These are phyloP conservation scores for Halcyon malimbica DNA, from an alignment of 2,113 vertebrate genomes.

Conservation along the genomic window DNA sequence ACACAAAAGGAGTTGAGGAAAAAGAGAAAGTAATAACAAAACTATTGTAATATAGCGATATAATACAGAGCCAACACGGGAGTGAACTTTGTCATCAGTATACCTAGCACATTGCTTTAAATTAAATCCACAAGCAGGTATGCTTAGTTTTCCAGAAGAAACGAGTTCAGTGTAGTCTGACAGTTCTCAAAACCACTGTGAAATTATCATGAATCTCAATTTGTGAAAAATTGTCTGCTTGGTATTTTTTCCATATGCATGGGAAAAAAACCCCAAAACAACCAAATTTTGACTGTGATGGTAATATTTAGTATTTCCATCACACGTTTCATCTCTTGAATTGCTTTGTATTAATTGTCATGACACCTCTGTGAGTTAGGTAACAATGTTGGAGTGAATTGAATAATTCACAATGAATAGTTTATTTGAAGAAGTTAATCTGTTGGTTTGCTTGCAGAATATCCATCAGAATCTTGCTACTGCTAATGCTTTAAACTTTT, in stretches of 20 bases:
- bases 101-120: not conserved
- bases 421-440: not conserved
- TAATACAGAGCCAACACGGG: not conserved
- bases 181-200: not conserved
- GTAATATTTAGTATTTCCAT: not conserved
- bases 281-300: no score
- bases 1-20: not conserved
- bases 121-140: not conserved
- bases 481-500: not conserved
- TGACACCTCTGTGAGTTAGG: not conserved
- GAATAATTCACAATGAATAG: slow-evolving; percentile 29
- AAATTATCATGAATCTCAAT: not conserved
- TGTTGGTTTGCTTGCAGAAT: not conserved
- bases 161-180: not conserved
- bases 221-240: not conserved
- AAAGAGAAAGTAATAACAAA: not conserved
- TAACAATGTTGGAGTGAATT: not conserved
- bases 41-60: not conserved
- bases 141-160: not conserved
- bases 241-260: no score
- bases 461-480: not conserved
- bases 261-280: not conserved
- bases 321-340: not conserved
- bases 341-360: not conserved
- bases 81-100: not conserved